A percentile compares a stretch with the other conserved stretches of the same genome.
phyloP scores from a whole-genome alignment of 2,888 invertebrate genomes.

The Masnerella sp. region DNA sequence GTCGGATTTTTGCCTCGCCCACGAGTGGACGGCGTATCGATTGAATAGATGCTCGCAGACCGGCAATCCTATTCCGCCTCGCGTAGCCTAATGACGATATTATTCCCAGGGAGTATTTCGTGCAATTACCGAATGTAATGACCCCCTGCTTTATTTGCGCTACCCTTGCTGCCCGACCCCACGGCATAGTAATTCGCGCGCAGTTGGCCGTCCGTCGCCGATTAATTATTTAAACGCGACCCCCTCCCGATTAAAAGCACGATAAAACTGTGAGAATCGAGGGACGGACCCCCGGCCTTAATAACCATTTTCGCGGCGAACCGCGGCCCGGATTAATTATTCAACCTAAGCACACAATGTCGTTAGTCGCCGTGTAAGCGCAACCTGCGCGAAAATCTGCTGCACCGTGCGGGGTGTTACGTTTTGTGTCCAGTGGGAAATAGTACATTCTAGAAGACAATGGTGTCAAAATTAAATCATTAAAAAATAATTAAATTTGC shows the following conservation, averaged over 20 bases:
- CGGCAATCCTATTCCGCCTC: slow-evolving; percentile 54
- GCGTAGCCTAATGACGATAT: slow-evolving; percentile 57
- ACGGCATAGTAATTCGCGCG: slow-evolving; percentile 41
- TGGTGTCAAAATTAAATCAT: too few relatives aligned
- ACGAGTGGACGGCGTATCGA: slow-evolving; percentile 46
- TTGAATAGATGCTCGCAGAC: slow-evolving; percentile 54
- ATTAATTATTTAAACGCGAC: slow-evolving; percentile 59
- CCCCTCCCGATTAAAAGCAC: slow-evolving; percentile 56
- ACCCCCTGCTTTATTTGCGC: slow-evolving; percentile 60
- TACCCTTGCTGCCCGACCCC: slow-evolving; percentile 62
- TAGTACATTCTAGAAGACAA: too few relatives aligned
- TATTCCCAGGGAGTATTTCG: slow-evolving; percentile 62
- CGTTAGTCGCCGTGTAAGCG: too few relatives aligned
- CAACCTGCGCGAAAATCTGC: too few relatives aligned
- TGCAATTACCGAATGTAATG: slow-evolving; percentile 61
- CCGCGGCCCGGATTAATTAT: too few relatives aligned
- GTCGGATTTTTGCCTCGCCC: slow-evolving; percentile 47
- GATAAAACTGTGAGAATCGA: slow-evolving; percentile 53
- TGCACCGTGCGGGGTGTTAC: too few relatives aligned
- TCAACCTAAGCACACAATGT: too few relatives aligned
- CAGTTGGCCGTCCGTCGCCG: slow-evolving; percentile 57
- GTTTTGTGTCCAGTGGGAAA: too few relatives aligned
- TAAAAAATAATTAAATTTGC: too few relatives aligned
- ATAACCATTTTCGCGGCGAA: neutral
- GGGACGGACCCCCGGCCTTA: slow-evolving; percentile 31